Evolutionary conservation across 1,140 invertebrate species (phyloP), one percentile per base, ranked within the genome.

Genomic region (Platyscapa corneri): DNA sequence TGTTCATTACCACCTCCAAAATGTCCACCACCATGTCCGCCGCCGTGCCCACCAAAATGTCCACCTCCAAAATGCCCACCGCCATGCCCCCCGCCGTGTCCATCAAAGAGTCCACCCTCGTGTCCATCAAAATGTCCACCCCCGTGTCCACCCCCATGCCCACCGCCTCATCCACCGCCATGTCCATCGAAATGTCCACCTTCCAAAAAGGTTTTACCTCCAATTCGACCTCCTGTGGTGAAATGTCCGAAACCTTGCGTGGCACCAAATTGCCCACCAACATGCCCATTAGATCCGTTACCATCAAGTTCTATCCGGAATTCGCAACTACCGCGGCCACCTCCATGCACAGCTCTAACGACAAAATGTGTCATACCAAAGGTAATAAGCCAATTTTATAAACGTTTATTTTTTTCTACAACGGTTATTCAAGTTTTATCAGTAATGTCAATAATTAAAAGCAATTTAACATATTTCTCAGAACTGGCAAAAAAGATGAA

Each of bases 131-230:
- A 74, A 42, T 79, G 65, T 67, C 65, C 67, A 23, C 75, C 67
- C 7, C 49, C 49, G 49, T 49, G 34, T 49, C 67, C 74, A 27
- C 53, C 64, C n/a, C 46, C 77, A 0, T 84, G 83, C 74, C 87
- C 89, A 83, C 78, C 86, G 30, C 87, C 87, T 16, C 87, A 77
- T 60, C 85, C 85, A 27, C 87, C 88, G 39, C 88, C 89, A 32
- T 89, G 86, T 87, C 87, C 74, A 76, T 14, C 49, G 23, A 82
- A 42, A n/a, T 27, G 60, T 64, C 32, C 30, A 76, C 14, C 49
- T 74, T 12, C 72, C 37, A 23, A 0, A 74, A 74, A 37, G 18
- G 3, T 14, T 53, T 14, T 39, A 82, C 84, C 86, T 0, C 76
- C 75, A 27, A 46, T 67, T 20, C 42, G 34, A n/a, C n/a, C n/a